Percentiles rank a stretch among this genome's conserved stretches.
Evolutionary conservation across 2,797 vertebrate genomes (phyloP).

Genomic region (Anabacerthia variegaticeps): DNA sequence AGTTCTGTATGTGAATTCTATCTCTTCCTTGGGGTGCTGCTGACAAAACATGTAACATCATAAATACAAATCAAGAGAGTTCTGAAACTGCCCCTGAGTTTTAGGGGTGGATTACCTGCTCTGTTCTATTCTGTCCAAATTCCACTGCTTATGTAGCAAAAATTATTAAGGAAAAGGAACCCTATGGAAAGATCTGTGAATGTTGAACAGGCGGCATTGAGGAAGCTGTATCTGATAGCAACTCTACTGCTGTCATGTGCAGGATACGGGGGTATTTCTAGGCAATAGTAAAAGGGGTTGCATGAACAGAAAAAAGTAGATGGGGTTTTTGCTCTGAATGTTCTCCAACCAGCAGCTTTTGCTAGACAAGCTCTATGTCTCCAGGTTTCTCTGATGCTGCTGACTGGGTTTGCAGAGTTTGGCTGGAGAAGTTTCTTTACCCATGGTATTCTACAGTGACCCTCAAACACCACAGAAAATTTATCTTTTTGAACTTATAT

Average conservation of each 20-base stretch:
- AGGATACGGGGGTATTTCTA: not conserved
- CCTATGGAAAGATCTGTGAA: not conserved
- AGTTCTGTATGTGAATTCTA: not conserved
- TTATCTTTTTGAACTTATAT: not conserved
- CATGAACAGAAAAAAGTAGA: not conserved
- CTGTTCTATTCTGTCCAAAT: not conserved
- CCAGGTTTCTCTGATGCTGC: not conserved
- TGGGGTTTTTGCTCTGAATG: not conserved
- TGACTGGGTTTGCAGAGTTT: not conserved
- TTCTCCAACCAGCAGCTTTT: not conserved
- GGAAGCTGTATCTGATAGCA: not conserved
- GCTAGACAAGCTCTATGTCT: not conserved
- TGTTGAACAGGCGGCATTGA: not conserved
- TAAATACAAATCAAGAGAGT: not conserved
- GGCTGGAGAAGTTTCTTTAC: not conserved
- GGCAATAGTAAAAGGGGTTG: not conserved
- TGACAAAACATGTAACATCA: not conserved
- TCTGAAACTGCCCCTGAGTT: not conserved
- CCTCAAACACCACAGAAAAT: not conserved
- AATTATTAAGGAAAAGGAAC: not conserved
- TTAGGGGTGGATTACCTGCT: not conserved
- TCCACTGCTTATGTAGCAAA: not conserved
- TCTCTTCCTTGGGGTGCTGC: not conserved
- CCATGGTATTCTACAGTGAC: not conserved
- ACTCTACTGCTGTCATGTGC: accelerated